Conservation (phyloP, 2,888 invertebrate genomes). For the Dromius quadrimaculatus region DNA sequence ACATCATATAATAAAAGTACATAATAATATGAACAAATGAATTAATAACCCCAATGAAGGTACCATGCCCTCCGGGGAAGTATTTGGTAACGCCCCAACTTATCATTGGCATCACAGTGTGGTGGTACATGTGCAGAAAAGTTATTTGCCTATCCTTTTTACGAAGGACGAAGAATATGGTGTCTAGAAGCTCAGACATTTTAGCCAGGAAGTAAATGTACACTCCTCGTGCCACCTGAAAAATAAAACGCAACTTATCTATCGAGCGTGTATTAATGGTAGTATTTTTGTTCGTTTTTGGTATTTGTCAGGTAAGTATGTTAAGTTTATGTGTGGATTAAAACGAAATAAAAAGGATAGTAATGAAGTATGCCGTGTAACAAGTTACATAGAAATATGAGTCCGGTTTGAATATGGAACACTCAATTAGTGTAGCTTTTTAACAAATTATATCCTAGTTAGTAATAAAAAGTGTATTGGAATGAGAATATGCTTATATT, state of each 20-base stretch:
- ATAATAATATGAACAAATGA: slow-evolving; percentile 84
- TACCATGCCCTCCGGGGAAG: slow-evolving; percentile 78
- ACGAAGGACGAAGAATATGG: slow-evolving; percentile 92
- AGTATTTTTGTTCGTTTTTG: too few relatives aligned
- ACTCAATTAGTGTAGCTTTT: too few relatives aligned
- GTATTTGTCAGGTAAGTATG: too few relatives aligned
- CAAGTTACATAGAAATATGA: too few relatives aligned
- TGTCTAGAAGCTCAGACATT: slow-evolving; percentile 90
- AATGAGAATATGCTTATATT: too few relatives aligned
- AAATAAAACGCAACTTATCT: not conserved
- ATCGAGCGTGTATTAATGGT: too few relatives aligned
- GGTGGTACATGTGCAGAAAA: slow-evolving; percentile 93
- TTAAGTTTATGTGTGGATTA: too few relatives aligned
- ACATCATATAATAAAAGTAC: slow-evolving; percentile 84
- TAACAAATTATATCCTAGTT: too few relatives aligned
- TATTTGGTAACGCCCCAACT: slow-evolving; percentile 95
- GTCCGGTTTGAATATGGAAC: too few relatives aligned
- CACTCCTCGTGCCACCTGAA: slow-evolving; percentile 76
- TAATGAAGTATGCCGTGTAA: not conserved
- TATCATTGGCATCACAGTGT: slow-evolving; percentile 94
- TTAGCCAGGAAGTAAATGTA: slow-evolving; percentile 91
- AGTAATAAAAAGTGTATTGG: too few relatives aligned
- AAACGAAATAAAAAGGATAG: too few relatives aligned
- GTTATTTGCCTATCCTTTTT: slow-evolving; percentile 92
- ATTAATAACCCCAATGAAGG: slow-evolving; percentile 79